Conservation (phyloP, 1,140 invertebrate species). For the Tyrophagus putrescentiae region DNA sequence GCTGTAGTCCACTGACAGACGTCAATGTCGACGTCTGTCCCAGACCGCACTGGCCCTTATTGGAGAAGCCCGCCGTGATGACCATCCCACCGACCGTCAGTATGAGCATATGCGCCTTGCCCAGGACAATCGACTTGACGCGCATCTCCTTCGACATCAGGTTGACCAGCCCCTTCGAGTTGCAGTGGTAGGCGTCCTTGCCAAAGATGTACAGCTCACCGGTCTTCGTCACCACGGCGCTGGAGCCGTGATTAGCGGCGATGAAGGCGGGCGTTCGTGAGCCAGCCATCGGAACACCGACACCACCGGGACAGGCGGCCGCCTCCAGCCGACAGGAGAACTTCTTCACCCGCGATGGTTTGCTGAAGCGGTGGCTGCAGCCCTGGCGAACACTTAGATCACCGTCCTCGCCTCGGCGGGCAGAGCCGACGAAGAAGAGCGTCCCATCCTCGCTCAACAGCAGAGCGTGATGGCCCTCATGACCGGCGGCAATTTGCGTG, state of each 20-base stretch:
- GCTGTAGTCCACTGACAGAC: too few relatives aligned
- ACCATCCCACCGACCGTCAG: constrained; percentile 74
- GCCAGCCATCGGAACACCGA: constrained; percentile 75
- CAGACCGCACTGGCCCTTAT: constrained; percentile 91
- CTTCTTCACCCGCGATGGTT: constrained; percentile 79
- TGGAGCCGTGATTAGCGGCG: constrained; percentile 86
- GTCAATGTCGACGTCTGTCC: constrained; percentile 36
- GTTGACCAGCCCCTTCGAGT: constrained; percentile 46
- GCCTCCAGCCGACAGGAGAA: neutral
- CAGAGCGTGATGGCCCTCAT: constrained; percentile 79
- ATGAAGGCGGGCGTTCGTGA: constrained; percentile 60
- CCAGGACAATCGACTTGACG: constrained; percentile 59
- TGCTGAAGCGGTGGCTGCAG: constrained; percentile 48
- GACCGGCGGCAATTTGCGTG: constrained; percentile 64
- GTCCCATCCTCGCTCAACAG: constrained; percentile 75
- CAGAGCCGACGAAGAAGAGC: constrained; percentile 69
- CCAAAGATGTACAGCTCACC: constrained; percentile 84
- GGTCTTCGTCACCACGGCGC: constrained; percentile 71
- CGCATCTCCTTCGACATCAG: constrained; percentile 62
- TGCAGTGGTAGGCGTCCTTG: constrained; percentile 79
- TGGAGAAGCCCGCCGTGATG: constrained; percentile 92
- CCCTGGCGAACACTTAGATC: constrained; percentile 54
- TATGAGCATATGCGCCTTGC: constrained; percentile 84
- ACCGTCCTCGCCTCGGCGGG: constrained; percentile 83
- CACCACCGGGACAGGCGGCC: too few relatives aligned